A percentile compares a stretch with the other conserved stretches of the same genome.
Evolutionary conservation across 2,113 vertebrate genomes (phyloP).

Genomic region (Melanerpes formicivorus): DNA sequence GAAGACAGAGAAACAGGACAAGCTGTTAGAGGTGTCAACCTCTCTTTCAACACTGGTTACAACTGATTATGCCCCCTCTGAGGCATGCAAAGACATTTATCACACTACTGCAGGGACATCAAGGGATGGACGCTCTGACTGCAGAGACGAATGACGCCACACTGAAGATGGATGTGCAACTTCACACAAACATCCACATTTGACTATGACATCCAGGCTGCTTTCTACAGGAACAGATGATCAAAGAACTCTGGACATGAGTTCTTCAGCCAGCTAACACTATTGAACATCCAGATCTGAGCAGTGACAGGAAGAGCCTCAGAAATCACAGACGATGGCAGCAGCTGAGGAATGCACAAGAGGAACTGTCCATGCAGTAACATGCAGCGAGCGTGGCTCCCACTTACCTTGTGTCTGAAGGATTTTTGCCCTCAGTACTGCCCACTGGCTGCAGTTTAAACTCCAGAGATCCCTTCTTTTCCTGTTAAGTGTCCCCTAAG

Average conservation of each 20-base stretch:
- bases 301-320: neutral
- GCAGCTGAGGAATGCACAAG: neutral
- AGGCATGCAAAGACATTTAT: neutral
- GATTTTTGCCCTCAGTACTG: neutral
- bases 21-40: neutral
- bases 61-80: neutral
- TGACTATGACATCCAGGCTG: neutral
- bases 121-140: neutral
- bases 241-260: neutral
- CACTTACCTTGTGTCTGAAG: constrained; percentile 22
- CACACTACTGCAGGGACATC: neutral
- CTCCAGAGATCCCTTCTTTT: neutral
- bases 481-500: neutral
- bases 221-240: neutral
- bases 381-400: neutral
- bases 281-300: neutral
- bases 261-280: neutral
- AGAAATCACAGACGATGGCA: neutral
- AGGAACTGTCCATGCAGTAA: neutral
- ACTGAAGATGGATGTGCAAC: accelerated
- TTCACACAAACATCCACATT: neutral
- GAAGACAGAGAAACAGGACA: neutral
- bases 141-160: neutral
- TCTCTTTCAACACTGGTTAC: neutral
- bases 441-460: neutral